Conservation (phyloP, 2,888 invertebrate species). For the Pristionchus japonicus region DNA sequence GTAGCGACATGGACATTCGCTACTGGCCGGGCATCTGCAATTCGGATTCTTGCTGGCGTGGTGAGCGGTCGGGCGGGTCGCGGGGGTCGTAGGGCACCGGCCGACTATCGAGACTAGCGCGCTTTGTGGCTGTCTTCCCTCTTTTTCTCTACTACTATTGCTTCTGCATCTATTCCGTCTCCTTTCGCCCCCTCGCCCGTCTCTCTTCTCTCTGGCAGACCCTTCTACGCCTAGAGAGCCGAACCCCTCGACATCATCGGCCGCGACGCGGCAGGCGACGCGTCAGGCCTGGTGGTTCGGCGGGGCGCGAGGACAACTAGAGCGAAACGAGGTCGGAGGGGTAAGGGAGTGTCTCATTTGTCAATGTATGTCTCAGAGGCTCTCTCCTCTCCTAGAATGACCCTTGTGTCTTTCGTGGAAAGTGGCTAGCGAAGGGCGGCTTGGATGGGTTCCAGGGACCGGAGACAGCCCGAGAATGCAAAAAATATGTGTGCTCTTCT, state of each 20-base stretch:
- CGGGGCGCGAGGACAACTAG: not conserved
- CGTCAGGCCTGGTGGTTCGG: not conserved
- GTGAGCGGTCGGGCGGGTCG: not conserved
- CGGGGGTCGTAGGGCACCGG: not conserved
- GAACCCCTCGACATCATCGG: constrained; percentile 1
- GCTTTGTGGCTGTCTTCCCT: not conserved
- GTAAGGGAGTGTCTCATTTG: not conserved
- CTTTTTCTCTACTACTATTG: not conserved
- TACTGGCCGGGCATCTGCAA: constrained; percentile 56
- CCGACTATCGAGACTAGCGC: not conserved
- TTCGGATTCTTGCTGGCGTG: not conserved
- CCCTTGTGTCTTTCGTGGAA: not conserved
- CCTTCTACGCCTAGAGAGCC: not conserved
- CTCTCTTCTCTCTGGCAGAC: not conserved
- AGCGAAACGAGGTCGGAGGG: constrained; percentile 5
- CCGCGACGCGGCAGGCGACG: not conserved
- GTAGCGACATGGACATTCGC: constrained; percentile 60
- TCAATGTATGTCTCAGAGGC: constrained; percentile 1
- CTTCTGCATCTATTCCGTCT: not conserved
- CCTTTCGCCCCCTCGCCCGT: not conserved
- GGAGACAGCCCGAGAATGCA: not conserved
- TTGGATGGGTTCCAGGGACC: not conserved
- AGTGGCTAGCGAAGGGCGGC: not conserved
- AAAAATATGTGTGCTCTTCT: too few species aligned
- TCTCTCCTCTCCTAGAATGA: not conserved